Percentiles rank a stretch among this genome's conserved stretches.
Conservation (phyloP, 1,140 invertebrate genomes). For the Aphelinus certus region DNA sequence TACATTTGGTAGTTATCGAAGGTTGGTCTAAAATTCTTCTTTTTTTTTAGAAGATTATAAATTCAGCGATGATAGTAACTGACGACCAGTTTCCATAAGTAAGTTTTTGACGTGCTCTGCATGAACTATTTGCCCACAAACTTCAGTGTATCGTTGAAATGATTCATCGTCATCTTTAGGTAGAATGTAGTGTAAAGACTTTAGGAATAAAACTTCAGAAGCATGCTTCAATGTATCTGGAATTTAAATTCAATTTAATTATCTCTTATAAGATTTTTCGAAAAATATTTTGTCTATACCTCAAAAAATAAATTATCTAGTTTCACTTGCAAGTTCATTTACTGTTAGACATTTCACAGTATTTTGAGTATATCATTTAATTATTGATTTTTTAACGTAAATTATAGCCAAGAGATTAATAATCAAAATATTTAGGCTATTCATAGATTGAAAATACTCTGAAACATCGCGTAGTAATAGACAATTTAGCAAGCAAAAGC, state of each 20-base stretch:
- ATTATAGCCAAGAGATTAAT: slow-evolving; percentile 22
- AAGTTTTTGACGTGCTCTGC: slow-evolving; percentile 72
- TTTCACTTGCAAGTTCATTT: too few relatives aligned
- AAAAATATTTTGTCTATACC: too few relatives aligned
- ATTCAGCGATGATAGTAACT: slow-evolving; percentile 68
- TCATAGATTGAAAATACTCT: too few relatives aligned
- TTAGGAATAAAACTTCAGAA: slow-evolving; percentile 63
- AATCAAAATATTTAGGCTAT: not conserved
- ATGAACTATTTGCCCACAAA: slow-evolving; percentile 68
- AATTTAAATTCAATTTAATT: slow-evolving; percentile 27
- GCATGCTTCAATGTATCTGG: slow-evolving; percentile 66
- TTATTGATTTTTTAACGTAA: slow-evolving; percentile 11
- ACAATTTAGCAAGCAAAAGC: too few relatives aligned
- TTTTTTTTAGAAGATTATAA: slow-evolving; percentile 53
- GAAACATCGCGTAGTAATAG: too few relatives aligned
- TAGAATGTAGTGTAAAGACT: slow-evolving; percentile 64
- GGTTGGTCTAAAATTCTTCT: slow-evolving; percentile 5
- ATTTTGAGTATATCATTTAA: not conserved
- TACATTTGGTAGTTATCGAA: slow-evolving; percentile 5
- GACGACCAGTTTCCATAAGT: slow-evolving; percentile 70
- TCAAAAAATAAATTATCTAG: too few relatives aligned
- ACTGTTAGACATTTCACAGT: too few relatives aligned
- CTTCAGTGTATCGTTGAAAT: slow-evolving; percentile 65
- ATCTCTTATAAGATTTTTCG: too few relatives aligned
- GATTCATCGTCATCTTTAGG: slow-evolving; percentile 59